These are phyloP conservation scores for Lethrus apterus DNA, from an alignment of 1,140 invertebrate species.

Conservation along the genomic window DNA sequence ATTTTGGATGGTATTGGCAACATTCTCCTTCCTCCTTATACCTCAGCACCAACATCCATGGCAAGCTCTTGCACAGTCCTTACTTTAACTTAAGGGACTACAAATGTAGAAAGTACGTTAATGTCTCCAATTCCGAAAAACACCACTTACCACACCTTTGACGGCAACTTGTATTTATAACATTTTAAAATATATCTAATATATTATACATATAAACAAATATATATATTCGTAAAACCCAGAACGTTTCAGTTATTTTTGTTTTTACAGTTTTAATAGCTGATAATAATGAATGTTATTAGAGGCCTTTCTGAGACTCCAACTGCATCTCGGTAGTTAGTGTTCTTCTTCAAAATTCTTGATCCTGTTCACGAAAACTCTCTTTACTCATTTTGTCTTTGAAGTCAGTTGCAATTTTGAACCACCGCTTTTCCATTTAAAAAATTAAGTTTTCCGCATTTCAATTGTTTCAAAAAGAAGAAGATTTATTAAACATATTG, in stretches of 20 bases:
- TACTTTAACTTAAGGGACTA: background rate
- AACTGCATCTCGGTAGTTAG: background rate
- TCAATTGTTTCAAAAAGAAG: no score
- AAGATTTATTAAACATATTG: no score
- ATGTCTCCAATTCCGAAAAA: no score
- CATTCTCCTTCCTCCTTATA: background rate
- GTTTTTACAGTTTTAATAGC: background rate
- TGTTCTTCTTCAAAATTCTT: background rate
- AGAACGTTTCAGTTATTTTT: background rate
- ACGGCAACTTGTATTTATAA: background rate
- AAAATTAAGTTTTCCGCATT: no score
- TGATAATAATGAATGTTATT: background rate
- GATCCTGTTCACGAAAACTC: background rate
- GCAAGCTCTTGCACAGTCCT: background rate
- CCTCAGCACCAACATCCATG: background rate
- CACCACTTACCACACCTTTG: no score
- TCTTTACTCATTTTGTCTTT: background rate
- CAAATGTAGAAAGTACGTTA: no score
- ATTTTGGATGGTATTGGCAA: background rate
- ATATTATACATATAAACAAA: background rate
- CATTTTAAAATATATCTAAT: background rate
- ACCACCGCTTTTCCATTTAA: background rate
- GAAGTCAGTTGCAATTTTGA: background rate
- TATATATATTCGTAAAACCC: background rate
- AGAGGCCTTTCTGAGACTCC: background rate